phyloP scores from a whole-genome alignment of 1,140 invertebrate genomes.

The Lycorma delicatula region DNA sequence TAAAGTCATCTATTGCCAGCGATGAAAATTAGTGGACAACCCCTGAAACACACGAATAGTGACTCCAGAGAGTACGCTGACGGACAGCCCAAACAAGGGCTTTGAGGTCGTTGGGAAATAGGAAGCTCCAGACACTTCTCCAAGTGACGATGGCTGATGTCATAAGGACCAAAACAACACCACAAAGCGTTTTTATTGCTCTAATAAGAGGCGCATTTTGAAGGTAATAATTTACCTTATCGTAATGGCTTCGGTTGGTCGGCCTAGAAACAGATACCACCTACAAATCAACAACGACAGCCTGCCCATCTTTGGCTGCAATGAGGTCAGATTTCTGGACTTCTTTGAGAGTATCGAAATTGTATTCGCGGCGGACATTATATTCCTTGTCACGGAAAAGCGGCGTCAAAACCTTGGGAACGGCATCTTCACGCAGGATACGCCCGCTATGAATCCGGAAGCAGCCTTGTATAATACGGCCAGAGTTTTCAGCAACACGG shows the following conservation, averaged over 20 bases:
- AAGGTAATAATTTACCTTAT: not conserved
- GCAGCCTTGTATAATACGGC: constrained; percentile 36
- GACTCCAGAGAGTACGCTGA: too few species aligned
- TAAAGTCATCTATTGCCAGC: too few species aligned
- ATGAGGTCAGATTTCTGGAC: not conserved
- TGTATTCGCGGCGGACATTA: not conserved
- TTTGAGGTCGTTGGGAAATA: too few species aligned
- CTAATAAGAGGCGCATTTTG: too few species aligned
- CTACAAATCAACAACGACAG: not conserved
- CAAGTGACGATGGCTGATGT: too few species aligned
- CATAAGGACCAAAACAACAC: too few species aligned
- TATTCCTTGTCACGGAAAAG: not conserved
- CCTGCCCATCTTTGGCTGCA: not conserved
- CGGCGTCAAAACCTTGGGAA: constrained; percentile 11
- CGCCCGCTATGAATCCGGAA: constrained; percentile 33
- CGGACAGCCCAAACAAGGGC: too few species aligned
- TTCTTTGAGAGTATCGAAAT: not conserved
- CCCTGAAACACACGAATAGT: too few species aligned
- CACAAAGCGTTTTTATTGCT: too few species aligned
- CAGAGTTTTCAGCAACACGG: constrained; percentile 30
- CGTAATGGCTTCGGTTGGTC: not conserved
- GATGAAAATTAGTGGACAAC: too few species aligned
- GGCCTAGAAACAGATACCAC: not conserved
- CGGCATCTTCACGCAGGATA: constrained; percentile 31
- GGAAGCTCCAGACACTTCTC: too few species aligned